phyloP scores from a whole-genome alignment of 2,113 vertebrate genomes.

The Isichthys henryi region DNA sequence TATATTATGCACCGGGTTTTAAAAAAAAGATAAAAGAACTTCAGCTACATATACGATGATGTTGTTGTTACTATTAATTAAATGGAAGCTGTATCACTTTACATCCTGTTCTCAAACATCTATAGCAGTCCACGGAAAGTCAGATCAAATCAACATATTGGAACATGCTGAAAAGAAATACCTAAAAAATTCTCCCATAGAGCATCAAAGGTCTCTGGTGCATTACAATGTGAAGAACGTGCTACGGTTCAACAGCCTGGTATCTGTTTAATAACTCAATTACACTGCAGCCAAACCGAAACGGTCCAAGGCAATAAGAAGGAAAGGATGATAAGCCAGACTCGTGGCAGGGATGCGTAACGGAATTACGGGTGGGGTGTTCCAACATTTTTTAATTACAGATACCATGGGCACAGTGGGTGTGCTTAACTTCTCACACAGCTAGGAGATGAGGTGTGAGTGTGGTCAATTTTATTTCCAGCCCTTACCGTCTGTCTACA shows the following conservation, averaged over 20 bases:
- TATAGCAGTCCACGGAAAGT: not conserved
- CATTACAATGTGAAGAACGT: not conserved
- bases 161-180: not conserved
- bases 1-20: not conserved
- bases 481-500: not conserved
- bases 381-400: not conserved
- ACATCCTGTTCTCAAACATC: not conserved
- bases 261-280: not conserved
- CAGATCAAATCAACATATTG: not conserved
- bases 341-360: not conserved
- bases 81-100: not conserved
- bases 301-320: not conserved
- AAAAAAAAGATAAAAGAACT: not conserved
- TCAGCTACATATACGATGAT: not conserved
- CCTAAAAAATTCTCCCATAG: not conserved
- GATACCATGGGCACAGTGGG: not conserved
- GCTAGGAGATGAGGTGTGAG: not conserved
- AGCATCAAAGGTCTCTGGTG: not conserved
- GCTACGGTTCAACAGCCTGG: not conserved
- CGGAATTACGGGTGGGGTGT: not conserved
- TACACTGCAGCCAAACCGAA: not conserved
- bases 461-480: not conserved
- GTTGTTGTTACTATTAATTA: not conserved
- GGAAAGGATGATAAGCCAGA: not conserved
- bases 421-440: not conserved